Conservation (phyloP, 2,113 vertebrate genomes). For the Calonectris borealis region DNA sequence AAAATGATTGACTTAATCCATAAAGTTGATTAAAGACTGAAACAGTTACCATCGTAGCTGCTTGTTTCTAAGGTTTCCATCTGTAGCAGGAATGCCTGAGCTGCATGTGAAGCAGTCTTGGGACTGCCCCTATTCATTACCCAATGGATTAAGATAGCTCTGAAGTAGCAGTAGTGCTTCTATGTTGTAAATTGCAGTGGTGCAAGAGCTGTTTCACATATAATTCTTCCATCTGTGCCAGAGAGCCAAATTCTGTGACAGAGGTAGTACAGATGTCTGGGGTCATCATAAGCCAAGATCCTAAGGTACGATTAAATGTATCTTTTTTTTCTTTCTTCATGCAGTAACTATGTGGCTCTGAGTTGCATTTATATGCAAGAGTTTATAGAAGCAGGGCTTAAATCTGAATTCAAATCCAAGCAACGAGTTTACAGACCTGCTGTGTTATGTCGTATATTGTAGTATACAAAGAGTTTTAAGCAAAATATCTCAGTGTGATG, state of each 20-base stretch:
- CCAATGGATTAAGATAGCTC: background rate
- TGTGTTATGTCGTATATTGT: background rate
- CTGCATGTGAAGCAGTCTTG: background rate
- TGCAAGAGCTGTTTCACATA: background rate
- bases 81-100: background rate
- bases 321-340: background rate
- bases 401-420: background rate
- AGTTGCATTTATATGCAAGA: background rate
- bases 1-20: background rate
- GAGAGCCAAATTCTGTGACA: background rate
- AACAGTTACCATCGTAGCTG: background rate
- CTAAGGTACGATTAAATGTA: background rate
- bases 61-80: background rate
- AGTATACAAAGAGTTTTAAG: background rate
- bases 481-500: background rate
- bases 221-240: background rate
- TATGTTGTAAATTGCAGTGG: background rate
- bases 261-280: background rate
- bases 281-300: background rate
- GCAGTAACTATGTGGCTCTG: background rate
- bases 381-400: background rate
- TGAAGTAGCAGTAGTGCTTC: background rate
- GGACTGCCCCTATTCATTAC: background rate
- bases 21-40: slow-evolving; percentile 1
- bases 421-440: background rate